Base-by-base conservation (phyloP, 2,113 vertebrate species). In the Dasypus novemcinctus region DNA sequence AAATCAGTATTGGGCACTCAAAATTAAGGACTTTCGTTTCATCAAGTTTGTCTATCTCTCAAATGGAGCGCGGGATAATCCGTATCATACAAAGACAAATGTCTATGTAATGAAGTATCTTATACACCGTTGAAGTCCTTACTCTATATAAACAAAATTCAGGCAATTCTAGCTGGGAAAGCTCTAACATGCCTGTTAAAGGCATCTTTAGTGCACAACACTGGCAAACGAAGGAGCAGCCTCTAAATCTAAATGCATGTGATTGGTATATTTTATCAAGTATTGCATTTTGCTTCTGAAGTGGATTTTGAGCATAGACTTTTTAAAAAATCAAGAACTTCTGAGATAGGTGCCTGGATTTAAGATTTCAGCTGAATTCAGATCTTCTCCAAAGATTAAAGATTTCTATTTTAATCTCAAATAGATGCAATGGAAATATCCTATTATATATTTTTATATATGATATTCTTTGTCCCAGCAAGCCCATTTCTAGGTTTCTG, bases 1-100 rank as follows among this genome's bases (percentile, higher is more conserved):
- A 97, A 97, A 81, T 43, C 52, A 96, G 87, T 49, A 63, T 23
- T 97, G 80, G 79, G n/a, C 83, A 96, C 46, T 87, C 38, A 66
- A 31, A 76, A 85, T 80, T n/a, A 85, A 80, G 90, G 59, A 75
- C 72, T 72, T 96, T 87, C 52, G 12, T 87, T 90, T 83, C 38
- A 33, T 90, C 71, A 52, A 94, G 43, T 7, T 91, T 66, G n/a
- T 49, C 79, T 72, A 1, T 81, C 68, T 29, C 78, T 95, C 75
- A 41, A 27, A 82, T 87, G 79, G 72, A 84, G 43, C 63, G 91
- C 86, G 76, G 68, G 68, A 93, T 87, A 61, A 43, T 76, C 71
- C n/a, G 38, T 10, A 63, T 59, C 54, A 76, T 91, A 71, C 41
- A 46, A 92, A 96, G 88, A 96, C 21, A 96, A 95, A 87, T n/a